Evolutionary conservation across 2,888 invertebrate genomes (phyloP), one percentile per base, ranked within the genome.

Genomic region (Rhamnusium bicolor): DNA sequence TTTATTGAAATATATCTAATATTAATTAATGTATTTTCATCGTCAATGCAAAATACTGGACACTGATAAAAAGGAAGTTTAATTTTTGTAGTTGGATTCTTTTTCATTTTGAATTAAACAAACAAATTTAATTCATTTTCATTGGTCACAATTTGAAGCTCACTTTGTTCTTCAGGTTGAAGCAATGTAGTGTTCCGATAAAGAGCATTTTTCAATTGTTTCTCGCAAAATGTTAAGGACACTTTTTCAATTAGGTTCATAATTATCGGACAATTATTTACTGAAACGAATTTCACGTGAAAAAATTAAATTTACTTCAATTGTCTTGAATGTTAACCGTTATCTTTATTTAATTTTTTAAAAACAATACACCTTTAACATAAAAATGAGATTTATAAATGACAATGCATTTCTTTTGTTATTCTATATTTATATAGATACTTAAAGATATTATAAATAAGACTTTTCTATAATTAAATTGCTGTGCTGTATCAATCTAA

Each of bases 71-170:
- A n/a, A 16, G 14, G 14, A 56, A 29, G 1, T n/a, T n/a, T n/a
- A n/a, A 40, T 32, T n/a, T 16, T 7, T 21, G 5, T 61, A 4
- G 16, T 60, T 12, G 10, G 4, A 2, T 1, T 19, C 7, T 5
- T 12, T 46, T 21, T 54, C 65, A 18, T 65, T 14, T 32, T 53
- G 32, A 19, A 29, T 6, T 27, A 63, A 16, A 47, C 8, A 19
- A 53, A 65, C 8, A 53, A 65, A 54, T 16, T 12, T 53, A 7
- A 53, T 19, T 65, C 53, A 32, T 27, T 32, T 32, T 53, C 65
- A 19, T 65, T 53, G 40, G 65, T 65, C 0, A 21, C 12, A 14
- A 61, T 46, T 12, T 40, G 4, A 1, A 61, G 40, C 14, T 61
- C 61, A 12, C 19, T 21, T 19, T 61, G 10, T n/a, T 46, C 24